Evolutionary conservation across 2,113 vertebrate genomes (phyloP).

Genomic region (Barnardius zonarius): DNA sequence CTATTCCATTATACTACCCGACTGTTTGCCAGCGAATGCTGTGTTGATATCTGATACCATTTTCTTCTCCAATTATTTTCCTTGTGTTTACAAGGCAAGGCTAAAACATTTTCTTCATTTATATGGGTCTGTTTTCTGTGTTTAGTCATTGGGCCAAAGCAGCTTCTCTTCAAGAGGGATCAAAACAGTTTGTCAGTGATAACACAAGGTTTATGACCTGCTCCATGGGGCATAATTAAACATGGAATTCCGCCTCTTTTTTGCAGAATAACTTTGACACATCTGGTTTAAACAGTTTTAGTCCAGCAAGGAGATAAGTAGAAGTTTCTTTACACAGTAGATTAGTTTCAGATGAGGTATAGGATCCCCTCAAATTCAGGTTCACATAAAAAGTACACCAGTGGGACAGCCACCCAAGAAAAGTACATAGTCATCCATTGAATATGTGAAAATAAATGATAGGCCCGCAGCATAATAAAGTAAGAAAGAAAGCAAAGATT

Average conservation of each 20-base stretch:
- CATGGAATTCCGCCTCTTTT: constrained; percentile 35
- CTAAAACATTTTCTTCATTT: neutral
- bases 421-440: neutral
- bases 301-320: constrained; percentile 28
- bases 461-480: neutral
- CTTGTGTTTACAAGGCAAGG: neutral
- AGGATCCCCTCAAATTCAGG: neutral
- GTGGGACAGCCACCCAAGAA: neutral
- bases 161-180: constrained; percentile 34
- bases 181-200: constrained; percentile 45
- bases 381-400: neutral
- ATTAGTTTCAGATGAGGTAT: constrained; percentile 61
- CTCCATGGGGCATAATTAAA: constrained; percentile 55
- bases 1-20: neutral
- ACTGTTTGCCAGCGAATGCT: neutral
- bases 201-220: constrained; percentile 40
- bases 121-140: neutral
- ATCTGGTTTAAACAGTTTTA: constrained; percentile 55
- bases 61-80: neutral
- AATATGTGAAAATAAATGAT: neutral
- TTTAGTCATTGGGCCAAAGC: neutral
- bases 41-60: neutral
- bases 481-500: neutral
- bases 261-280: constrained; percentile 58
- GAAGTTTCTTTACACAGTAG: constrained; percentile 45